Conservation (phyloP, 2,888 invertebrate species). For the Nomada fabriciana region DNA sequence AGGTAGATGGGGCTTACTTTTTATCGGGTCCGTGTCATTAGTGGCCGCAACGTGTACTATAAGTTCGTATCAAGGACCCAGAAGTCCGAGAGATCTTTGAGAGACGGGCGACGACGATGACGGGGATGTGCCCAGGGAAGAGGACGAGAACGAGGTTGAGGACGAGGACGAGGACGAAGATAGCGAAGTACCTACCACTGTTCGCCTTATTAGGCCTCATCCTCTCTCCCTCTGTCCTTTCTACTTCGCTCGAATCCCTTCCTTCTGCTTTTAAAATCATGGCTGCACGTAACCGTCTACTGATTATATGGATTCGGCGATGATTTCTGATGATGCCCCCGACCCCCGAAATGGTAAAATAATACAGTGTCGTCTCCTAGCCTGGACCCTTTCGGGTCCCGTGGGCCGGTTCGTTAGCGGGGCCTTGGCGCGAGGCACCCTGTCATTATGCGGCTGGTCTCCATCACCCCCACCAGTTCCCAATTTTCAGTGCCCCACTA, state of each 20-base stretch:
- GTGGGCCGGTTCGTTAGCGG: constrained; percentile 81
- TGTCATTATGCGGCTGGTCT: constrained; percentile 82
- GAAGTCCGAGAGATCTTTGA: constrained; percentile 44
- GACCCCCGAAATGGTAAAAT: constrained; percentile 80
- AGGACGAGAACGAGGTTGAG: constrained; percentile 49
- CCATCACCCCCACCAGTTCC: constrained; percentile 79
- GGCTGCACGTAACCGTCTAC: constrained; percentile 77
- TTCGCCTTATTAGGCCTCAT: constrained; percentile 70
- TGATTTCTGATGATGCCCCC: constrained; percentile 81
- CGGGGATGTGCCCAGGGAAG: constrained; percentile 21
- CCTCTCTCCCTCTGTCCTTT: constrained; percentile 32
- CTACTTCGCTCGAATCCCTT: constrained; percentile 25
- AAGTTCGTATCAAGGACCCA: constrained; percentile 60
- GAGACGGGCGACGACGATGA: constrained; percentile 33
- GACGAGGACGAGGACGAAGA: constrained; percentile 52
- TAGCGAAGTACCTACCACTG: constrained; percentile 65
- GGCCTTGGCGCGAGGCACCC: constrained; percentile 80
- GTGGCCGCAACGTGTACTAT: constrained; percentile 65
- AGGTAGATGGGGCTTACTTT: constrained; percentile 58
- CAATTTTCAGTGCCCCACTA: constrained; percentile 76
- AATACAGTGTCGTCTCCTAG: constrained; percentile 81
- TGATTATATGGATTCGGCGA: constrained; percentile 82
- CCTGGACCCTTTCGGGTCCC: constrained; percentile 74
- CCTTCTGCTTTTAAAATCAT: constrained; percentile 74
- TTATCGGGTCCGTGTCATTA: constrained; percentile 71